Conservation (phyloP, 2,797 vertebrate species). For the Vespertilio murinus region DNA sequence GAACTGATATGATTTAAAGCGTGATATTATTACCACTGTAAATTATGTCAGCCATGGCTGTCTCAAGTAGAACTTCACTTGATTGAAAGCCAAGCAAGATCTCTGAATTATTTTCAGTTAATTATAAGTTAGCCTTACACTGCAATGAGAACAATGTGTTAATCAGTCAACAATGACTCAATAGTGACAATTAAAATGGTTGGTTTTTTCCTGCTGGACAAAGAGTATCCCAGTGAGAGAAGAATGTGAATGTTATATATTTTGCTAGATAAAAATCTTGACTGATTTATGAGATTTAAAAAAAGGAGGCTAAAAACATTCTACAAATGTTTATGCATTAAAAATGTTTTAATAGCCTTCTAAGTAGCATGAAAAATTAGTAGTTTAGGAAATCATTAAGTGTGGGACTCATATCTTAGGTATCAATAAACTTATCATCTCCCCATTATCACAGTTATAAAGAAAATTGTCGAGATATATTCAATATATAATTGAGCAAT, state of each 20-base stretch:
- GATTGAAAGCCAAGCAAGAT: conserved; percentile 67
- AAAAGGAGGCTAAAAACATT: not conserved
- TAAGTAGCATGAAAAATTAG: not conserved
- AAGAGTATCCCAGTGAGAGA: not conserved
- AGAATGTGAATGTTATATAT: conserved; percentile 31
- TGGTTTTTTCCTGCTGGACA: conserved; percentile 30
- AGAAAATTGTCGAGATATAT: not conserved
- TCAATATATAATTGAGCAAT: not conserved
- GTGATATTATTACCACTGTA: conserved; percentile 67
- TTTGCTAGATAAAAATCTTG: conserved; percentile 52
- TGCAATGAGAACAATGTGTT: conserved; percentile 66
- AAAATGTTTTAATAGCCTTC: conserved; percentile 7
- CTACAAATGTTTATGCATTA: not conserved
- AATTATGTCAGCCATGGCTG: conserved; percentile 65
- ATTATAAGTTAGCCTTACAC: conserved; percentile 62
- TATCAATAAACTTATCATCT: conserved; percentile 32
- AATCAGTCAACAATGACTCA: conserved; percentile 63
- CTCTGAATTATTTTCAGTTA: conserved; percentile 71
- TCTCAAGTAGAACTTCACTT: conserved; percentile 63
- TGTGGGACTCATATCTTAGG: not conserved
- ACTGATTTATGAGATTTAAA: conserved; percentile 37
- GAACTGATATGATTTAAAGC: conserved; percentile 76
- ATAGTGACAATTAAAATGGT: conserved; percentile 36
- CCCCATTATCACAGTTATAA: not conserved
- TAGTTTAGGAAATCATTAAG: not conserved